Conservation (phyloP, 2,113 vertebrate genomes). For the Synchiropus splendidus region DNA sequence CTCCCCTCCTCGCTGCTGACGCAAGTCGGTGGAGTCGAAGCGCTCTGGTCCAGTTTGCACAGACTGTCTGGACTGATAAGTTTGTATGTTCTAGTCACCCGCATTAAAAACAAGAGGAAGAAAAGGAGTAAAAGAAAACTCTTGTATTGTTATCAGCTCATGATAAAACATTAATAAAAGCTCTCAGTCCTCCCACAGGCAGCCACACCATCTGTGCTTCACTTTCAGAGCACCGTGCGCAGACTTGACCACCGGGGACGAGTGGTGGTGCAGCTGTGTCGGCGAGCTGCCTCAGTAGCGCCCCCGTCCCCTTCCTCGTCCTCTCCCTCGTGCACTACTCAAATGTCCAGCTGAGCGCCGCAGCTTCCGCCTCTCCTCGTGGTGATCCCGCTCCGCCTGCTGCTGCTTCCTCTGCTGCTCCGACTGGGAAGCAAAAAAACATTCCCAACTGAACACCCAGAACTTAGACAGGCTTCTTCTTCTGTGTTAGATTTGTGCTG, state of each 20-base stretch:
- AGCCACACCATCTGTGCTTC: too few relatives aligned
- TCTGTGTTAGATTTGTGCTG: too few relatives aligned
- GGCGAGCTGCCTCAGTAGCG: slow-evolving; percentile 33
- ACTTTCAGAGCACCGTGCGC: too few relatives aligned
- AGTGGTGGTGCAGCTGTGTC: not conserved
- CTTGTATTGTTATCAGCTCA: too few relatives aligned
- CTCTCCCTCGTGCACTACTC: slow-evolving; percentile 46
- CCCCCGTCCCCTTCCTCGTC: slow-evolving; percentile 33
- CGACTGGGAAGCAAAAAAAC: slow-evolving; percentile 59
- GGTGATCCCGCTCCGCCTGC: slow-evolving; percentile 80
- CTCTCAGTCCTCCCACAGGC: too few relatives aligned
- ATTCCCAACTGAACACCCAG: too few relatives aligned
- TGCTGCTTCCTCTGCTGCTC: slow-evolving; percentile 83
- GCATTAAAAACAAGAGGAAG: slow-evolving; percentile 7
- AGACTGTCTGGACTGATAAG: not conserved
- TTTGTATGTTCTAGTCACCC: slow-evolving; percentile 1
- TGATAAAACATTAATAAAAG: too few relatives aligned
- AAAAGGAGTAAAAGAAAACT: too few relatives aligned
- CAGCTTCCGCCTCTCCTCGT: slow-evolving; percentile 80
- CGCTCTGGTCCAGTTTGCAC: not conserved
- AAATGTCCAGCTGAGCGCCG: slow-evolving; percentile 81
- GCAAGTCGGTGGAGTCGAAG: not conserved
- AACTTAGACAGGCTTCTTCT: too few relatives aligned
- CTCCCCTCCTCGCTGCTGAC: slow-evolving; percentile 6
- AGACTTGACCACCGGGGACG: slow-evolving; percentile 2